Percentiles rank a stretch among this genome's conserved stretches.
These are phyloP conservation scores for Engraulis encrasicolus DNA, from an alignment of 2,113 vertebrate species.

Conservation along the genomic window DNA sequence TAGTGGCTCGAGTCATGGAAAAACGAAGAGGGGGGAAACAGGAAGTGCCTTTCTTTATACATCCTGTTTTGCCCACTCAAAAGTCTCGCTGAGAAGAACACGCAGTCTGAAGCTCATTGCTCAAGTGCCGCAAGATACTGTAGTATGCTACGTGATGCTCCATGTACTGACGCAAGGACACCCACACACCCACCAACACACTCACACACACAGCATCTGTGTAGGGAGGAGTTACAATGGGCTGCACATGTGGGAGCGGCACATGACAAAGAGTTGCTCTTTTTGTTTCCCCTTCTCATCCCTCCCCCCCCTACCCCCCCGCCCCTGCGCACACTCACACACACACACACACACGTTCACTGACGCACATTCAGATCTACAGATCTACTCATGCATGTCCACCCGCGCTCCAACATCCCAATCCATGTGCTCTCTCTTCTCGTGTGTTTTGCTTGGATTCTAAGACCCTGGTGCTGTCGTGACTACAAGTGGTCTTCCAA, in stretches of 20 bases:
- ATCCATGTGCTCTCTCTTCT: neutral
- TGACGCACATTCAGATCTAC: neutral
- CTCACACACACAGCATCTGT: neutral
- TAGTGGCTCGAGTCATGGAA: neutral
- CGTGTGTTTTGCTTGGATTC: slow-evolving; percentile 44
- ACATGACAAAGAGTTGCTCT: neutral
- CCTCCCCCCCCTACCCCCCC: neutral
- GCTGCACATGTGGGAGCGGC: neutral
- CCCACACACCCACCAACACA: neutral
- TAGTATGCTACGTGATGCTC: neutral
- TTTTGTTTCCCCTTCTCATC: neutral
- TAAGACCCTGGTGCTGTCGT: slow-evolving; percentile 36
- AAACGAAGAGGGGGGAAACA: slow-evolving; percentile 50
- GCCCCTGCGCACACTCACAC: neutral
- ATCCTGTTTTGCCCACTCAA: slow-evolving; percentile 24
- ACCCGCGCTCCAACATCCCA: neutral
- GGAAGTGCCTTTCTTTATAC: slow-evolving; percentile 5
- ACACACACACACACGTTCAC: neutral
- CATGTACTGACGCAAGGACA: neutral
- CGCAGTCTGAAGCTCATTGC: neutral
- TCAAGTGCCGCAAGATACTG: neutral
- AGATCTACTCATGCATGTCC: neutral
- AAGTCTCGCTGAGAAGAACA: neutral
- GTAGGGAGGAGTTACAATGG: neutral
- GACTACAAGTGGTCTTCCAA: slow-evolving; percentile 33